phyloP scores from a whole-genome alignment of 2,888 invertebrate genomes.

The Merodon equestris region DNA sequence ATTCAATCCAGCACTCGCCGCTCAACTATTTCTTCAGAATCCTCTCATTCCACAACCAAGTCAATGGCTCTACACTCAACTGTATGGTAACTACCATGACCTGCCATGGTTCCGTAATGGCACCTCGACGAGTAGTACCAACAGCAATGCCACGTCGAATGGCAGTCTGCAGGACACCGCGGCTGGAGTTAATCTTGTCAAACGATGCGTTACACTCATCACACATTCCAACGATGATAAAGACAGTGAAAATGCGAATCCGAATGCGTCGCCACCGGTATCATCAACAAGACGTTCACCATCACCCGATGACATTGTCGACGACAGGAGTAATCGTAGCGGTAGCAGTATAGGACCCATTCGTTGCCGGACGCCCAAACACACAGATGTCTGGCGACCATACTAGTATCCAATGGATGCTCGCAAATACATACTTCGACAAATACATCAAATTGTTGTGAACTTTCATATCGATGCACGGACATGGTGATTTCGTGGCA shows the following conservation, averaged over 20 bases:
- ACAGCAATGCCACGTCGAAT: conserved; percentile 66
- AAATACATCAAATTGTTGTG: conserved; percentile 58
- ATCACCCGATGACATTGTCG: conserved; percentile 80
- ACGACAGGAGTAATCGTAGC: conserved; percentile 69
- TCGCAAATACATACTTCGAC: conserved; percentile 14
- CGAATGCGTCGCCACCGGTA: conserved; percentile 78
- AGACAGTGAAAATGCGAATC: conserved; percentile 76
- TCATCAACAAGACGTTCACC: conserved; percentile 81
- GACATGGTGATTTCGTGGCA: conserved; percentile 50
- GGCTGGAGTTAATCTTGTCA: conserved; percentile 77
- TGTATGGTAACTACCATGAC: conserved; percentile 85
- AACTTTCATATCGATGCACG: conserved; percentile 63
- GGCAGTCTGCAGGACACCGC: conserved; percentile 68
- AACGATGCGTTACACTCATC: conserved; percentile 76
- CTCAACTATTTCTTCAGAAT: conserved; percentile 87
- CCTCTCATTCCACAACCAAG: conserved; percentile 87
- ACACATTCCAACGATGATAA: conserved; percentile 74
- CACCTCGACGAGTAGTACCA: conserved; percentile 71
- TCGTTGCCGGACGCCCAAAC: conserved; percentile 78
- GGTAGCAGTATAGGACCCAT: conserved; percentile 75
- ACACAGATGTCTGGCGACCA: conserved; percentile 88
- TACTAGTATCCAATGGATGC: conserved; percentile 80
- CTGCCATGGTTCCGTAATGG: conserved; percentile 83
- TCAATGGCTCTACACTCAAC: conserved; percentile 88
- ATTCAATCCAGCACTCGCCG: conserved; percentile 83